phyloP scores from a whole-genome alignment of 2,113 vertebrate species.

The Petrocephalus microphthalmus region DNA sequence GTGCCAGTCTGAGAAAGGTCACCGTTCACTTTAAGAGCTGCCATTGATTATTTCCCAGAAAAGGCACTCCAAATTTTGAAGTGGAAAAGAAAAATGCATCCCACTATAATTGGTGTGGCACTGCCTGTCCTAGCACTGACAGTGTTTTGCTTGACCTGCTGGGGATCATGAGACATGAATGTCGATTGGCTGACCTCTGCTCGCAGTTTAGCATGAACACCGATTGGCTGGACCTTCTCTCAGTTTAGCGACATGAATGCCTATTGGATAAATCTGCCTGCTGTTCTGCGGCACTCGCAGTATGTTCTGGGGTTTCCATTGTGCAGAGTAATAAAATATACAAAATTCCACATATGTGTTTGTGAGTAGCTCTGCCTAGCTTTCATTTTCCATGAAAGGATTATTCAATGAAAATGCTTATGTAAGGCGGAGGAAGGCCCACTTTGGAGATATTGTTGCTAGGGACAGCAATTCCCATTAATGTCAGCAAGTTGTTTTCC shows the following conservation, averaged over 20 bases:
- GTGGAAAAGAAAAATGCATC: neutral
- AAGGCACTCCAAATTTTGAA: neutral
- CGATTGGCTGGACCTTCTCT: neutral
- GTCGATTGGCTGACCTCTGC: neutral
- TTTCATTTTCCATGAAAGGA: neutral
- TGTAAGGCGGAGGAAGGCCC: neutral
- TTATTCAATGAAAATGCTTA: neutral
- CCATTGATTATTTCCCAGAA: neutral
- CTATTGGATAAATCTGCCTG: neutral
- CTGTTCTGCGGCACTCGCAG: neutral
- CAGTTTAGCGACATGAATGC: neutral
- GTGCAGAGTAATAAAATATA: neutral
- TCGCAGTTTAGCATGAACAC: neutral
- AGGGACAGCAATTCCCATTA: neutral
- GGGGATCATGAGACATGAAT: neutral
- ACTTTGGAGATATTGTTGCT: neutral
- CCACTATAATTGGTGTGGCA: neutral
- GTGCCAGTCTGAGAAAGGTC: neutral
- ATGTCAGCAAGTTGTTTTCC: slow-evolving; percentile 1
- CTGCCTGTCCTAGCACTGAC: neutral
- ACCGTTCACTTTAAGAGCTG: neutral
- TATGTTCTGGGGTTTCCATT: neutral
- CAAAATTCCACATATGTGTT: neutral
- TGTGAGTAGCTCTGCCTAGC: neutral
- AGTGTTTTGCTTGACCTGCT: neutral